Conservation (phyloP, 1,140 invertebrate genomes). For the Wasmannia auropunctata region DNA sequence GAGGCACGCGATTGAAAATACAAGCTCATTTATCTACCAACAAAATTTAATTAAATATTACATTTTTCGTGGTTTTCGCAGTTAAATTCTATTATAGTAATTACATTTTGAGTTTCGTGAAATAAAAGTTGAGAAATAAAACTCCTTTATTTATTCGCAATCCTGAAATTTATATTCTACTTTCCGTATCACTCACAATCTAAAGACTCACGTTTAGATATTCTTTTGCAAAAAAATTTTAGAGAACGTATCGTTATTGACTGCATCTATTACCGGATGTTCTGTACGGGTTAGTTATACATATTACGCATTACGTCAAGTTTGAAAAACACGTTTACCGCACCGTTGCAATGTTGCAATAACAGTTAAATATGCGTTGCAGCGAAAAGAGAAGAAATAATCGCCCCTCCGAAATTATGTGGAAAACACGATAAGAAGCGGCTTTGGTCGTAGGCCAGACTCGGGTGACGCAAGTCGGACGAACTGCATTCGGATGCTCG, state of each 20-base stretch:
- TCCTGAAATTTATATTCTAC: neutral
- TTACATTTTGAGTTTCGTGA: neutral
- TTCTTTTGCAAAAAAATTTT: neutral
- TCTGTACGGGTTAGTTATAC: neutral
- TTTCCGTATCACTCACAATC: neutral
- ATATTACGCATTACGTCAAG: neutral
- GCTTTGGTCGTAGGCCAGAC: conserved; percentile 25
- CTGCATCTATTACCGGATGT: neutral
- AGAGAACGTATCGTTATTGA: neutral
- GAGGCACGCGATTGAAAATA: neutral
- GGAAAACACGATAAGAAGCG: conserved; percentile 39
- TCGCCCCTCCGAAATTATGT: neutral
- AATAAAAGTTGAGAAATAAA: neutral
- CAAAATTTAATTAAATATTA: neutral
- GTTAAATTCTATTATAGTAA: neutral
- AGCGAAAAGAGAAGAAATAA: conserved; percentile 6
- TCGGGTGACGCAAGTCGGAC: conserved; percentile 47
- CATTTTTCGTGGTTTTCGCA: neutral
- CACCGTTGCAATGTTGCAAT: conserved; percentile 4
- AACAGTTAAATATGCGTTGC: neutral
- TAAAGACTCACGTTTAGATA: neutral
- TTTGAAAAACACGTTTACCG: neutral
- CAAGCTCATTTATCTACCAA: neutral
- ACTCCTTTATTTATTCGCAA: neutral
- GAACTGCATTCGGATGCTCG: neutral